Base-by-base conservation (phyloP, 2,113 vertebrate species). In the Spilogale gracilis region DNA sequence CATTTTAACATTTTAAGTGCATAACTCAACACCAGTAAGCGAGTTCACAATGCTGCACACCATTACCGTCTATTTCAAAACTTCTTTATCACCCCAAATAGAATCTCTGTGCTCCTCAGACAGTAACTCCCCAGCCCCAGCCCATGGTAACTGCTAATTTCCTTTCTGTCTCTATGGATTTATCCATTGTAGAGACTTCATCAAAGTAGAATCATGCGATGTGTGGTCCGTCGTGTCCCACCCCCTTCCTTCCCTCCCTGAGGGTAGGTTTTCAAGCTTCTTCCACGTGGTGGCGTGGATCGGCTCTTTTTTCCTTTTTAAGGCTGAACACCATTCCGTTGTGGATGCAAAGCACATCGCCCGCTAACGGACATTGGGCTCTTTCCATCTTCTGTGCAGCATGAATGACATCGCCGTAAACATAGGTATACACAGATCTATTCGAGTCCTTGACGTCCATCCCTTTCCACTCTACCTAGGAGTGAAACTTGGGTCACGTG, bases 331-430 rank as follows among this genome's bases (percentile, higher is more conserved):
- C 38, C 12, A 25, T 61, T 54, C 58, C 60, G 2, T 13, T 0
- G 9, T 52, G 25, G 38, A 32, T 9, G 7, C 10, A 30, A 0
- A 1, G 6, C 18, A 4, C 3, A 2, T 25, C 69, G 2, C 76
- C 71, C 54, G 23, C 45, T 58, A 30, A 60, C 0, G 32, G 71
- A n/a, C 0, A 2, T 54, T 5, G n/a, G 38, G 21, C 20, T 23
- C 25, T 73, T 43, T 20, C 65, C 21, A 6, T 23, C 65, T 82
- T 30, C 74, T 61, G 48, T 3, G 73, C 69, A 3, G 30, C 56
- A 10, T 65, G 30, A 65, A 45, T n/a, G 21, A 13, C 16, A 3
- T 38, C 54, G 69, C 30, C 50, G 20, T 30, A 54, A 71, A 63
- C 30, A 18, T 10, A 6, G 30, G 38, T 18, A 7, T 27, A 32